Percentiles rank a stretch among this genome's conserved stretches.
Evolutionary conservation across 2,113 vertebrate species (phyloP).

Genomic region (Puffinus mauretanicus): DNA sequence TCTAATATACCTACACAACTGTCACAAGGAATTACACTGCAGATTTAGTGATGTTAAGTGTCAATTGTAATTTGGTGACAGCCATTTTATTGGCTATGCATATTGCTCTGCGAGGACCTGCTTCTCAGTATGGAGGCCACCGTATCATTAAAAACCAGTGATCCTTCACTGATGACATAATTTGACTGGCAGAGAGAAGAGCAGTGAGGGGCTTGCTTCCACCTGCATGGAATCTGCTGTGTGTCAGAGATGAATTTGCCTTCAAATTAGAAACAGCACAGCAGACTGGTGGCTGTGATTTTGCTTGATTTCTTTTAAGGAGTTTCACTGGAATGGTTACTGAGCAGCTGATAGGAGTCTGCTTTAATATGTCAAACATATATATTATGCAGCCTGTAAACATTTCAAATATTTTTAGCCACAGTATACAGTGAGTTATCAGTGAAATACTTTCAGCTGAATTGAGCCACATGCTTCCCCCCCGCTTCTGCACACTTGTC

Average conservation of each 20-base stretch:
- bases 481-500: background rate
- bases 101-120: constrained; percentile 78
- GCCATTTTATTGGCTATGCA: constrained; percentile 85
- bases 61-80: constrained; percentile 87
- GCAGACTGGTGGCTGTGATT: constrained; percentile 87
- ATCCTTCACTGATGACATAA: constrained; percentile 90
- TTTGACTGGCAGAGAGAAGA: constrained; percentile 86
- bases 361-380: constrained; percentile 75
- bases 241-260: constrained; percentile 89
- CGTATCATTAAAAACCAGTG: constrained; percentile 87
- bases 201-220: constrained; percentile 80
- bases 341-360: constrained; percentile 74
- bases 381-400: constrained; percentile 73
- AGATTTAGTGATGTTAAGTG: constrained; percentile 86
- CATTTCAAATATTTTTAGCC: constrained; percentile 74
- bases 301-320: constrained; percentile 81
- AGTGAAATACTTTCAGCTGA: constrained; percentile 56
- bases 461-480: constrained; percentile 11
- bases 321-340: constrained; percentile 75
- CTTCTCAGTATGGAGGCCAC: constrained; percentile 82
- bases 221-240: constrained; percentile 86
- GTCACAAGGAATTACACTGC: constrained; percentile 82
- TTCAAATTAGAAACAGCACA: constrained; percentile 95
- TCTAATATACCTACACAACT: constrained; percentile 84
- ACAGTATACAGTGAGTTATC: constrained; percentile 57